Evolutionary conservation across 2,797 vertebrate species (phyloP), one percentile per base, ranked within the genome.

Genomic region (Meda fulgida): DNA sequence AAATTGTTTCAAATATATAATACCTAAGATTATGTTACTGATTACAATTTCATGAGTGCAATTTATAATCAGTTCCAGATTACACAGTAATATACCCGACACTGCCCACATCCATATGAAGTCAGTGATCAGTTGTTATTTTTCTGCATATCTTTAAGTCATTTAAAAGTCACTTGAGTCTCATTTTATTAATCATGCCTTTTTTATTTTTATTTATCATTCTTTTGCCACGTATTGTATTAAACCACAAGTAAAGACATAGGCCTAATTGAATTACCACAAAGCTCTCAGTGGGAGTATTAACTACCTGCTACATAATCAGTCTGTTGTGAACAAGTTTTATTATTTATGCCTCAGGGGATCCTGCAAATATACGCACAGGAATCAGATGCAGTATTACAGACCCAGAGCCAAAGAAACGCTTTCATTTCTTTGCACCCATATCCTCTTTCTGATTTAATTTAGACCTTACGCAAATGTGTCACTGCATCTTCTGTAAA

Each of bases 41-140:
- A 76, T 76, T 78, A 38, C 53, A 78, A 11, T 60, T 60, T 78
- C 34, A 78, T 58, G 34, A 38, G 23, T 78, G 53, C 75, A 78
- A n/a, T 78, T 40, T 60, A 18, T 78, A 78, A 40, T 60, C 75
- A 36, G 21, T 55, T 36, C 21, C 31, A 60, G 23, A 38, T 53
- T 38, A 19, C 46, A 70, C 43, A 46, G 29, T 34, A 80, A 48
- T 40, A 3, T 71, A 26, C 43, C 3, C 2, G 5, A 63, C 26
- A 7, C 26, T 58, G 29, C 7, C 58, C 38, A 79, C 38, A 79
- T n/a, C 63, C 60, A 53, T 10, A 51, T 55, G 5, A 71, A 53
- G 36, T 21, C 34, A 38, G 10, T 71, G n/a, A 40, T 43, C 69
- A 71, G 36, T 71, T 26, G 2, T 10, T 71, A 51, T 40, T 71